Evolutionary conservation across 1,140 invertebrate species (phyloP), one percentile per base, ranked within the genome.

Genomic region (Hypothenemus hampei): DNA sequence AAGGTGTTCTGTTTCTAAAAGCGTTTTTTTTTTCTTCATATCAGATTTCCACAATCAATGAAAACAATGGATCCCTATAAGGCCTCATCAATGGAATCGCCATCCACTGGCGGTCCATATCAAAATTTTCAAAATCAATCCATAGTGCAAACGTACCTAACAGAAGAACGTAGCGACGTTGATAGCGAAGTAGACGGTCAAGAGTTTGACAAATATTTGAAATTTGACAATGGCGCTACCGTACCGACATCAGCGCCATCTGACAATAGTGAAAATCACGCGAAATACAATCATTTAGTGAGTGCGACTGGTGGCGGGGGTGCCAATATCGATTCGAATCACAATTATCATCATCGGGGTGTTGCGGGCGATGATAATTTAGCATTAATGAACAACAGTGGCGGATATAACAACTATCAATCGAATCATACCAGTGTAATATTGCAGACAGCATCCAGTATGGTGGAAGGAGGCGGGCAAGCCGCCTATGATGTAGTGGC

Each of bases 131-230:
- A n/a, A n/a, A n/a, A n/a, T n/a, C 52, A 53, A 5, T 63, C 51
- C 56, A 56, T 65, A 8, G 45, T 68, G 15, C 62, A 59, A 23
- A 61, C 59, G 13, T 66, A 65, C n/a, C 68, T 75, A 2, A 66
- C 61, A n/a, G 68, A 67, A 10, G 67, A 72, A 46, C 55, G 69
- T 2, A 68, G 67, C 41, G 67, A 71, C 21, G 67, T 64, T 1
- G 69, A 71, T 15, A 66, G 75, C 5, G 78, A 81, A 48, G 75
- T 83, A 0, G 81, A 82, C 56, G 74, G 78, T 5, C 65, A 78
- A 43, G 81, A 83, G 63, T 79, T 81, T 45, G 81, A 84, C 61
- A 83, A 85, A 63, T 84, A 84, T 65, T 67, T 82, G 44, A 84
- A 84, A 57, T 83, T 80, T 58, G 75, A 35, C 15, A 18, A n/a